These are phyloP conservation scores for Buphagus erythrorhynchus DNA, from an alignment of 2,797 vertebrate species.

Conservation along the genomic window DNA sequence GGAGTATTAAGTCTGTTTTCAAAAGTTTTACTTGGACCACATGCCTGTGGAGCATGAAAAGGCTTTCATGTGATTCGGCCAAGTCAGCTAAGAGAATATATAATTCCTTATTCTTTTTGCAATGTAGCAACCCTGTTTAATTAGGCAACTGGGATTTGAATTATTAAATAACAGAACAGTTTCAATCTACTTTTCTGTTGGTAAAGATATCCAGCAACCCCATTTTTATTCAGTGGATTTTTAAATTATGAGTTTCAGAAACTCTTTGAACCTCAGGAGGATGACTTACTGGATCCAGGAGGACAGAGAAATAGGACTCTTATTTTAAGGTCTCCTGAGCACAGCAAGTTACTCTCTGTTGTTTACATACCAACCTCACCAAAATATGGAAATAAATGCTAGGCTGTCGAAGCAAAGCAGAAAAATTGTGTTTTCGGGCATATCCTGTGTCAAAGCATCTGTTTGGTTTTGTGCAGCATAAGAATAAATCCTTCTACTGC, in stretches of 20 bases:
- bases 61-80: background rate
- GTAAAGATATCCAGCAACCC: background rate
- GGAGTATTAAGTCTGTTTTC: background rate
- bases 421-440: background rate
- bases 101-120: conserved; percentile 16
- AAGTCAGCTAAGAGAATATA: background rate
- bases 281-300: background rate
- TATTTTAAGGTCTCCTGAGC: conserved; percentile 41
- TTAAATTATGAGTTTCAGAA: conserved; percentile 4
- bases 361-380: conserved; percentile 17
- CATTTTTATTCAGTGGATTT: background rate
- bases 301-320: background rate
- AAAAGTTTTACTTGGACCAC: background rate
- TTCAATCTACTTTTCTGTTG: background rate
- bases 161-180: conserved; percentile 43
- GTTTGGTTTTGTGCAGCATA: background rate
- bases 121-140: conserved; percentile 38
- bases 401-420: background rate
- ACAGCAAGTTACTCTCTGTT: conserved; percentile 20
- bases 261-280: background rate
- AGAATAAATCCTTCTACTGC: background rate
- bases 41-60: fast-evolving
- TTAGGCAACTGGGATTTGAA: conserved; percentile 66
- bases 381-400: background rate
- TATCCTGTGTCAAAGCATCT: background rate